Base-by-base conservation (phyloP, 2,113 vertebrate genomes). In the Anguilla rostrata region DNA sequence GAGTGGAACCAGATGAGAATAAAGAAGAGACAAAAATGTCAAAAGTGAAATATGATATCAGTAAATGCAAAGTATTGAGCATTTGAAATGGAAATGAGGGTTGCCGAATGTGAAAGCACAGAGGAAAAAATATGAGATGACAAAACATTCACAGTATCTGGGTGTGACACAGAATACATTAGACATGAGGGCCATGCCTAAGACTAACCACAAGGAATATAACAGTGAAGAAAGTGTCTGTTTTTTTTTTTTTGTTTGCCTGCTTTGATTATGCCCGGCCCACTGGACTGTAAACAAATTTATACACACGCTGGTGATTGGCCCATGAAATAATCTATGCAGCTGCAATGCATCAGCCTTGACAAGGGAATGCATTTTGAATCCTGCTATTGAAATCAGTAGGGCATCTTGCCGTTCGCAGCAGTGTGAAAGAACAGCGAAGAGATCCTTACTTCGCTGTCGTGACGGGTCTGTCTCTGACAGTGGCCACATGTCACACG, bases 31-130 rank as follows among this genome's bases (percentile, higher is more conserved):
- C 46, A 40, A 78, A 11, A 86, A 88, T 80, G 86, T 83, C 87
- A 89, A 80, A 83, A 39, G 63, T 86, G 86, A 89, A 90, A 90
- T 86, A 88, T 87, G 88, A 90, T 89, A 89, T 89, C 86, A 90
- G 90, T 90, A 89, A 90, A 85, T 84, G 79, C 26, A 86, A 85
- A 83, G 81, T 75, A 86, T 85, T 78, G 49, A 29, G 34, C 88
- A 85, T 88, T 87, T 86, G 80, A 83, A 89, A 87, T 85, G 34
- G 66, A 87, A 88, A 90, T 85, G 60, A 86, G 20, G 83, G 60
- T 71, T 83, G 78, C 39, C n/a, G 60, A 87, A 88, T 84, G 81
- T 81, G 83, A 79, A 78, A 83, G 40, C 85, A 60, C 5, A 22
- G 18, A 71, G 15, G 15, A 84, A 14, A 88, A 80, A 84, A 63